Evolutionary conservation across 2,797 vertebrate genomes (phyloP).

Genomic region (Kryptolebias ocellatus): DNA sequence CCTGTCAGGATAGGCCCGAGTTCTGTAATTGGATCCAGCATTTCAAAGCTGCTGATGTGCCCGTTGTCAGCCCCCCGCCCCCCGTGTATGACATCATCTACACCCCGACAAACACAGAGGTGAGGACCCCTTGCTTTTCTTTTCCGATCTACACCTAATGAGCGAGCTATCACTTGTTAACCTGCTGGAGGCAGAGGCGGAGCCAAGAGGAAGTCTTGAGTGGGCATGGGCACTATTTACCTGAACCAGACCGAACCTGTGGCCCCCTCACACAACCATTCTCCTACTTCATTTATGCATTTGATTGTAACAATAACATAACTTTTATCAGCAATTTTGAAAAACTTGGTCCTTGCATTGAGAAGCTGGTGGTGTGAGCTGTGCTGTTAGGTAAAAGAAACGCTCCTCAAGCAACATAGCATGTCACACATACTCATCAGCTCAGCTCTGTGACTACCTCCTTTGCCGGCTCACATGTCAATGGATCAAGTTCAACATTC

Average conservation of each 20-base stretch:
- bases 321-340: too few relatives aligned
- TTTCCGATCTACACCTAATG: constrained; percentile 20
- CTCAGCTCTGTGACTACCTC: not conserved
- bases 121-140: constrained; percentile 45
- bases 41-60: constrained; percentile 82
- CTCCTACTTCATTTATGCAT: too few relatives aligned
- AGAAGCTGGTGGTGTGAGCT: too few relatives aligned
- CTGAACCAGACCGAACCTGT: too few relatives aligned
- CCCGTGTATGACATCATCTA: constrained; percentile 88
- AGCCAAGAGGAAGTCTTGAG: too few relatives aligned
- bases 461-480: not conserved
- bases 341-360: too few relatives aligned
- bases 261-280: too few relatives aligned
- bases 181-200: not conserved
- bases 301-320: too few relatives aligned
- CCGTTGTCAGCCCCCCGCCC: constrained; percentile 81
- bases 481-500: not conserved
- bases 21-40: constrained; percentile 85
- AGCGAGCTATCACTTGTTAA: not conserved
- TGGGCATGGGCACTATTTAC: too few relatives aligned
- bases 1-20: constrained; percentile 77
- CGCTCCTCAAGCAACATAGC: not conserved
- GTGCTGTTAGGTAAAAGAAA: too few relatives aligned
- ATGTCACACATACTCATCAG: not conserved
- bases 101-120: constrained; percentile 83